These are phyloP conservation scores for Pitta sordida DNA, from an alignment of 2,113 vertebrate species.

Conservation along the genomic window DNA sequence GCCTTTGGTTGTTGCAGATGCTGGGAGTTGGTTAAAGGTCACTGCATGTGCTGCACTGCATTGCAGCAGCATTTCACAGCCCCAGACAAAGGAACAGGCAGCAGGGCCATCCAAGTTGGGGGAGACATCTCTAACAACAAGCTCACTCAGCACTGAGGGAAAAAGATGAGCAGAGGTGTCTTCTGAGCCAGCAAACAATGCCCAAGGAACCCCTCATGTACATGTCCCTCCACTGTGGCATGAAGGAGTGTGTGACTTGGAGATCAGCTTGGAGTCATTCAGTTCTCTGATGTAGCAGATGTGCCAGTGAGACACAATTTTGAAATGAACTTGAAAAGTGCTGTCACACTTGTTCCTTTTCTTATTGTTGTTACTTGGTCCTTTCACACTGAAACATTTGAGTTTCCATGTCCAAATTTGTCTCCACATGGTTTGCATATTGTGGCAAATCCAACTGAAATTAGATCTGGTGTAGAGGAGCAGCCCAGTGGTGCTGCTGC, in stretches of 20 bases:
- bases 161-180: background rate
- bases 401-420: background rate
- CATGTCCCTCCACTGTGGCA: background rate
- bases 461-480: background rate
- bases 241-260: background rate
- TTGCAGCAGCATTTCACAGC: background rate
- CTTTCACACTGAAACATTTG: background rate
- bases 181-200: background rate
- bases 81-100: slow-evolving; percentile 15
- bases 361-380: background rate
- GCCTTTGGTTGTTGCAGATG: background rate
- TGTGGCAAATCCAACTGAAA: background rate
- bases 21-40: background rate
- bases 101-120: background rate
- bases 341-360: background rate
- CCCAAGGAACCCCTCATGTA: background rate
- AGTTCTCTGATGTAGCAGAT: background rate
- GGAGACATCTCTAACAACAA: background rate
- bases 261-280: background rate
- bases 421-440: background rate
- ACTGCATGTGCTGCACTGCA: background rate
- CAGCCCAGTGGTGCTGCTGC: background rate
- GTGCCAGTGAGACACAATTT: background rate
- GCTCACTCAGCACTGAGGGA: background rate
- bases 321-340: background rate